These are phyloP conservation scores for Drosophila melanosoma DNA, from an alignment of 2,888 invertebrate genomes.

Conservation along the genomic window DNA sequence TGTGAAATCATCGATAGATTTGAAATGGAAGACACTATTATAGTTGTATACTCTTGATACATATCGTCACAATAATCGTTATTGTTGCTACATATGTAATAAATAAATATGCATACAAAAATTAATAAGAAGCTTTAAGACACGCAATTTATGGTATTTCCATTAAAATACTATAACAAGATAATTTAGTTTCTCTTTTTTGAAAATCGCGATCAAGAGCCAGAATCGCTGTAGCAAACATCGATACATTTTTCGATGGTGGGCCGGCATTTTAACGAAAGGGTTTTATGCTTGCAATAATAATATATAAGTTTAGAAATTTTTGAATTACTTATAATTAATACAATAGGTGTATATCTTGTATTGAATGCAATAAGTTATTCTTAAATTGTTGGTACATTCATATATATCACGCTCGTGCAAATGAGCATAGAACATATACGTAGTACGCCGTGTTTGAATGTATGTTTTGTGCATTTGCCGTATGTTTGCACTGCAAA, in stretches of 20 bases:
- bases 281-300: neutral
- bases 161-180: neutral
- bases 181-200: neutral
- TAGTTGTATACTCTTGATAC: neutral
- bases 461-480: constrained; percentile 25
- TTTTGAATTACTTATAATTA: neutral
- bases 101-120: neutral
- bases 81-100: neutral
- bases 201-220: neutral
- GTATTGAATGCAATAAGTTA: constrained; percentile 2
- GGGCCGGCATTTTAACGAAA: constrained; percentile 36
- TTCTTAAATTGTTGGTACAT: constrained; percentile 5
- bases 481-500: constrained; percentile 36
- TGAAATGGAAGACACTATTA: neutral
- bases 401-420: neutral
- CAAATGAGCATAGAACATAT: neutral
- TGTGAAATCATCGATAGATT: constrained; percentile 6
- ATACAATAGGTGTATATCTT: neutral
- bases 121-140: neutral
- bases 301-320: neutral
- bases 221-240: neutral
- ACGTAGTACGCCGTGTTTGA: constrained; percentile 1
- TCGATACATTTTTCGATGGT: constrained; percentile 28
- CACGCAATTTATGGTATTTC: neutral
- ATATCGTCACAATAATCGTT: neutral